Evolutionary conservation across 2,888 invertebrate genomes (phyloP), one percentile per base, ranked within the genome.

Genomic region (Smittia sp.): DNA sequence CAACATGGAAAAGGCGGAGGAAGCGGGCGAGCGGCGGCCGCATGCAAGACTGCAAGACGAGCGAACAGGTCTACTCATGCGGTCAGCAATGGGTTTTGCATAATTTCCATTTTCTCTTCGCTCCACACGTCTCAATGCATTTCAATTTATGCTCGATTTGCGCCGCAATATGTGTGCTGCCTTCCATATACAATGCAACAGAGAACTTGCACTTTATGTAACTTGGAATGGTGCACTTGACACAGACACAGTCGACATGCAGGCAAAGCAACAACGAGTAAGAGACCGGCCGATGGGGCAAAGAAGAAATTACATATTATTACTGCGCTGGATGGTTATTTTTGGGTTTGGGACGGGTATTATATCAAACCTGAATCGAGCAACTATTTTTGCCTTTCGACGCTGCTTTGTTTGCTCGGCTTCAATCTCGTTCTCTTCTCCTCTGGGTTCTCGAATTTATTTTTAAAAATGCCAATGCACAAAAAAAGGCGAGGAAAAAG

Each of bases 1-100:
- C 25, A 69, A 69, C 69, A 69, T 69, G 41, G 52, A 69, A 69
- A 69, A 69, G 69, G 69, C 69, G 69, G 69, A 69, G 69, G 69
- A 69, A 20, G 52, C 15, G 52, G 58, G 20, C 20, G 20, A 20
- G 3, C 22, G 58, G 20, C 7, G 22, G 20, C 22, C 20, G 3
- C 18, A 18, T 58, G 58, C 20, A 58, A 32, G 32, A 32, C n/a
- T 15, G 7, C 52, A 52, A n/a, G 15, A 15, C 39, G 52, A 52
- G 3, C 4, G 58, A 18, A 58, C 15, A 58, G 7, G 15, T 58
- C 58, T 18, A 46, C 46, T 46, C 46, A 15, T 46, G 46, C 46
- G 46, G 46, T 46, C 46, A 15, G 11, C 2, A 46, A 46, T 46
- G 46, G 11, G 11, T 46, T 46, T 46, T 46, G 46, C 46, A 46